A percentile compares a stretch with the other conserved stretches of the same genome.
These are phyloP conservation scores for Salarias fasciatus DNA, from an alignment of 2,797 vertebrate species.

Conservation along the genomic window DNA sequence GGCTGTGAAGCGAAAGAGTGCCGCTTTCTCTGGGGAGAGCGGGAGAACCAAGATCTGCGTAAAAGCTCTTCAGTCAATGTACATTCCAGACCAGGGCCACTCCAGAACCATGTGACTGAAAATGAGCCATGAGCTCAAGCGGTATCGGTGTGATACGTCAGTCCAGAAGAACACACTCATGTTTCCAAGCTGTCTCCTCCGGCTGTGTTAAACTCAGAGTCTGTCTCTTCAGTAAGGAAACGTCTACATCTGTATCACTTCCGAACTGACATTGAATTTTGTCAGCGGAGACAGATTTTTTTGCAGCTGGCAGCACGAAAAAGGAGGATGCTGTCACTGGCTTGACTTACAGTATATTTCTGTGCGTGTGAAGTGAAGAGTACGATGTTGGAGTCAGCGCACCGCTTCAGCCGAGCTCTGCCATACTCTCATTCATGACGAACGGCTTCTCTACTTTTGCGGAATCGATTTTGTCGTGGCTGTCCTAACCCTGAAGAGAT, in stretches of 20 bases:
- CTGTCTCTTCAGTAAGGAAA: slow-evolving; percentile 11
- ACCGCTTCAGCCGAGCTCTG: slow-evolving; percentile 33
- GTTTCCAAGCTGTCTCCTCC: slow-evolving; percentile 26
- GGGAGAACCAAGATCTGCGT: slow-evolving; percentile 38
- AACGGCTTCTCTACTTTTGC: slow-evolving; percentile 39
- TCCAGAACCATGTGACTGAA: slow-evolving; percentile 8
- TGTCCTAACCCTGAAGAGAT: background rate
- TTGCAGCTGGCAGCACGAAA: too few species aligned
- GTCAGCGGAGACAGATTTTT: background rate
- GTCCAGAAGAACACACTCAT: slow-evolving; percentile 5
- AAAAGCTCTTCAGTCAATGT: slow-evolving; percentile 33
- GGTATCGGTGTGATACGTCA: slow-evolving; percentile 25
- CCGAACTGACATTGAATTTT: slow-evolving; percentile 19
- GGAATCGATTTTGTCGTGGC: slow-evolving; percentile 44
- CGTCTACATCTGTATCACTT: slow-evolving; percentile 10
- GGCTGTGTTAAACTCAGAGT: background rate
- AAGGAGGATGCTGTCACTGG: slow-evolving; percentile 35
- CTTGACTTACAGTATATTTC: slow-evolving; percentile 22
- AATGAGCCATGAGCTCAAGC: background rate
- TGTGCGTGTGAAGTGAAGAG: slow-evolving; percentile 21
- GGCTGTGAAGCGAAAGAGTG: slow-evolving; percentile 38
- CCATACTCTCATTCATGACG: slow-evolving; percentile 42
- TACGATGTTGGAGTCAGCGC: slow-evolving; percentile 16
- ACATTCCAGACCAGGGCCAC: slow-evolving; percentile 49
- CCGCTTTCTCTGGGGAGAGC: slow-evolving; percentile 37